A percentile compares a stretch with the other conserved stretches of the same genome.
phyloP scores from a whole-genome alignment of 92 coral and sea anemone genomes.

The Bergia sp. region DNA sequence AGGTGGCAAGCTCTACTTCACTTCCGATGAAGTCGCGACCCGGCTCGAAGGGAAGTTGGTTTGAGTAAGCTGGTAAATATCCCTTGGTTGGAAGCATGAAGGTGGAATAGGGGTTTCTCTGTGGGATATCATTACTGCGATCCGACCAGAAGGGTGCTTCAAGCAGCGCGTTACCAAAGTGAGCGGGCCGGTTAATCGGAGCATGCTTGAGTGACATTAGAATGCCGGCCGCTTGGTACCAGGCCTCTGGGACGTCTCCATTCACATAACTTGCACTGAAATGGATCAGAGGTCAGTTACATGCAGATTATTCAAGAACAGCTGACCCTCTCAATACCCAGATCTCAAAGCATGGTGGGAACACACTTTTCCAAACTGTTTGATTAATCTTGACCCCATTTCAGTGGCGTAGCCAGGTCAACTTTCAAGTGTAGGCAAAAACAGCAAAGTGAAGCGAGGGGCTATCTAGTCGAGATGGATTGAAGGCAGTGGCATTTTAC shows the following conservation, averaged over 20 bases:
- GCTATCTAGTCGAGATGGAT: too few species aligned
- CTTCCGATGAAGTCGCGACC: constrained; percentile 13
- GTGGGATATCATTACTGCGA: constrained; percentile 10
- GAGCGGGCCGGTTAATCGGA: constrained; percentile 23
- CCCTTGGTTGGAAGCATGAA: constrained; percentile 22
- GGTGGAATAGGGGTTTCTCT: constrained; percentile 10
- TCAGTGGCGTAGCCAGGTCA: too few species aligned
- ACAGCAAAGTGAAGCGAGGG: too few species aligned
- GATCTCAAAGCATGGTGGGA: too few species aligned
- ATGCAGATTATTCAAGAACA: too few species aligned
- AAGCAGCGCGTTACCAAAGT: constrained; percentile 17
- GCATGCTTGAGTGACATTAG: constrained; percentile 43
- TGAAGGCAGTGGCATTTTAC: too few species aligned
- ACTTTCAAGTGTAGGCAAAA: too few species aligned
- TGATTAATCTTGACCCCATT: too few species aligned
- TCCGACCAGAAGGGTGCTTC: constrained; percentile 25
- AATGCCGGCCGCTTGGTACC: constrained; percentile 42
- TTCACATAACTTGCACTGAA: neutral
- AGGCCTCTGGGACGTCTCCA: constrained; percentile 25
- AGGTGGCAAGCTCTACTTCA: neutral
- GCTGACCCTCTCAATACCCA: too few species aligned
- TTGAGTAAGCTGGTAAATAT: neutral
- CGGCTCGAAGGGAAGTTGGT: constrained; percentile 30
- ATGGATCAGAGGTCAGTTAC: neutral
- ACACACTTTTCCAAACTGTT: too few species aligned